Conservation (phyloP, 1,140 invertebrate genomes). For the Drosophila erecta region DNA sequence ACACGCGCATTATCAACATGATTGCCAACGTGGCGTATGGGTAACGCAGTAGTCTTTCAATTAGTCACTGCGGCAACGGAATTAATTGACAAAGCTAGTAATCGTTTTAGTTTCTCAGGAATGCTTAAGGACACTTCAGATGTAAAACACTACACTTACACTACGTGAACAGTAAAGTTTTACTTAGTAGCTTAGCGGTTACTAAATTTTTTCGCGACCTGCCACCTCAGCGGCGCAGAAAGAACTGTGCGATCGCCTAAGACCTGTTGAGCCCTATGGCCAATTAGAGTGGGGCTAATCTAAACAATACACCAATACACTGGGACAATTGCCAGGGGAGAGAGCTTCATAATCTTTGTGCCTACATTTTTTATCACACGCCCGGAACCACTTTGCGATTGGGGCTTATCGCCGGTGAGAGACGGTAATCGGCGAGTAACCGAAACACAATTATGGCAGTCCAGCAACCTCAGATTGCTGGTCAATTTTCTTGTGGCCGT, state of each 20-base stretch:
- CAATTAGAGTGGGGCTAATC: conserved; percentile 74
- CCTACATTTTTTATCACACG: conserved; percentile 59
- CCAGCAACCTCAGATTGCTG: conserved; percentile 27
- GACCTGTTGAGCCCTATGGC: conserved; percentile 55
- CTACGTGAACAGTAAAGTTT: conserved; percentile 1
- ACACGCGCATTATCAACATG: conserved; percentile 15
- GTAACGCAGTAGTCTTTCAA: conserved; percentile 1
- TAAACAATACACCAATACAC: conserved; percentile 50
- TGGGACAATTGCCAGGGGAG: conserved; percentile 5
- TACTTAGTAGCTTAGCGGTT: background rate
- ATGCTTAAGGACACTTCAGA: conserved; percentile 7
- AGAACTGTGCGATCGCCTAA: conserved; percentile 66
- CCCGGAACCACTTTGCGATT: conserved; percentile 68
- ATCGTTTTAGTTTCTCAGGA: background rate
- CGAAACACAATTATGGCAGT: conserved; percentile 42
- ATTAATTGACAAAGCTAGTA: background rate
- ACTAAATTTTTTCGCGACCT: conserved; percentile 57
- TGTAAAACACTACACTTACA: conserved; percentile 34
- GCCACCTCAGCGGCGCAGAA: conserved; percentile 60
- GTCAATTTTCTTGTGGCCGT: conserved; percentile 22
- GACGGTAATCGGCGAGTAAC: conserved; percentile 48
- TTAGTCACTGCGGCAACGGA: background rate
- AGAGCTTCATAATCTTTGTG: conserved; percentile 57
- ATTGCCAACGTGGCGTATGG: conserved; percentile 38
- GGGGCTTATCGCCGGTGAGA: conserved; percentile 52